Evolutionary conservation across 2,797 vertebrate species (phyloP).

Genomic region (Tiaroga cobitis): DNA sequence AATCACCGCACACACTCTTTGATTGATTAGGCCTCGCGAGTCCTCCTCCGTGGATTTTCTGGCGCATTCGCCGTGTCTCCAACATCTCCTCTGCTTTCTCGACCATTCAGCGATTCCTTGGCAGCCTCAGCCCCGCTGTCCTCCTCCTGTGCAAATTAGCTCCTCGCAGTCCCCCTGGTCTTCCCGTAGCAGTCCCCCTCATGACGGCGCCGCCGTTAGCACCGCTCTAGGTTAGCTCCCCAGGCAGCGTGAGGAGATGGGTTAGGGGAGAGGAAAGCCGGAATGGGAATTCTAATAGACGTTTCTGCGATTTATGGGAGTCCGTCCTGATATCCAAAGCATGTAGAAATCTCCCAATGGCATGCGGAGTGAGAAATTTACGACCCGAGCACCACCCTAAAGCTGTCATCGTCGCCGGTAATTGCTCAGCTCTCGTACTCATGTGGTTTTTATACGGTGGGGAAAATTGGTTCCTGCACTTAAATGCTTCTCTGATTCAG

Average conservation of each 20-base stretch:
- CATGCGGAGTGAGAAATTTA: conserved; percentile 54
- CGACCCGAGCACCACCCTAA: conserved; percentile 49
- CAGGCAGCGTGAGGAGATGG: neutral
- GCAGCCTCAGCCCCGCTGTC: conserved; percentile 16
- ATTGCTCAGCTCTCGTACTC: conserved; percentile 60
- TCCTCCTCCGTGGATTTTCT: conserved; percentile 14
- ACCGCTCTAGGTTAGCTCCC: conserved; percentile 37
- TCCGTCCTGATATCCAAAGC: conserved; percentile 47
- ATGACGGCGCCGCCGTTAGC: conserved; percentile 7
- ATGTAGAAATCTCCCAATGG: conserved; percentile 49
- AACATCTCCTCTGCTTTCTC: conserved; percentile 23
- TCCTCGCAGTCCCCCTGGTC: conserved; percentile 11
- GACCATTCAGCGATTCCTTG: conserved; percentile 23
- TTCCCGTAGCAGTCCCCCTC: conserved; percentile 31
- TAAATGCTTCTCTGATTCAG: conserved; percentile 42
- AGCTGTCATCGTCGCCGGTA: conserved; percentile 61
- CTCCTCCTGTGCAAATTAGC: conserved; percentile 50
- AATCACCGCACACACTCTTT: conserved; percentile 37
- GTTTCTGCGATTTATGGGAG: conserved; percentile 50
- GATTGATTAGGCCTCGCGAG: conserved; percentile 42
- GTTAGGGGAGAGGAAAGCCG: conserved; percentile 11
- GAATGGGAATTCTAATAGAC: conserved; percentile 53
- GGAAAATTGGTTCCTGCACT: conserved; percentile 43
- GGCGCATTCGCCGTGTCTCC: neutral
- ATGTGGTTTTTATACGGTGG: conserved; percentile 44